Base-by-base conservation (phyloP, 2,888 invertebrate species). In the Leucophenga montana region DNA sequence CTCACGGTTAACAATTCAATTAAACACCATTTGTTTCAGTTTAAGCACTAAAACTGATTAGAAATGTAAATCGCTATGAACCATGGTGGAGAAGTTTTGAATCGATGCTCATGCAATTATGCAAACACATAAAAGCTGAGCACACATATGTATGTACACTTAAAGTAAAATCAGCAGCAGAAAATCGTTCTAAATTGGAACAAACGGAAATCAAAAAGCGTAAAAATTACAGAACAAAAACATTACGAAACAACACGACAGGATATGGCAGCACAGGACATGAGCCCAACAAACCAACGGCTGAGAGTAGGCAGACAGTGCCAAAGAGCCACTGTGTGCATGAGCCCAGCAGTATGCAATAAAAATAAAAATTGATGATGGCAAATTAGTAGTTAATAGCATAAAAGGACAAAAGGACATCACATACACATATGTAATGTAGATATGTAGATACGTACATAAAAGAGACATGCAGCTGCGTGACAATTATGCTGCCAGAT, bases 71-170 rank as follows among this genome's bases (percentile, higher is more conserved):
- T 27, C 56, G 56, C 1, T 56, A 9, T 56, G 20, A 39, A 27
- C 2, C 27, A 27, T 27, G 27, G 27, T 39, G 11, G 11, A 39
- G 39, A 39, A 11, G 18, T 18, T 18, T 16, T 11, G 31, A 44
- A 61, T 61, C 61, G 61, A 61, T 61, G 61, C 44, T 39, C 61
- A 61, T 27, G 68, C 70, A 69, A 57, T 61, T 61, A 61, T 61
- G 44, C 44, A 18, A 57, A 57, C 2, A 18, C 74, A 75, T 71
- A 73, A 76, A 75, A 69, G 68, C 73, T 71, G 70, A 74, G 71
- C 74, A 77, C 72, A 69, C 71, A 73, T 71, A n/a, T n/a, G n/a
- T n/a, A n/a, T n/a, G n/a, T n/a, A 70, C 71, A 74, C 74, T 77
- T 75, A 77, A 72, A 62, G 69, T 70, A 71, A 75, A 74, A 72